Conservation (phyloP, 2,797 vertebrate genomes). For the Perodicticus potto region DNA sequence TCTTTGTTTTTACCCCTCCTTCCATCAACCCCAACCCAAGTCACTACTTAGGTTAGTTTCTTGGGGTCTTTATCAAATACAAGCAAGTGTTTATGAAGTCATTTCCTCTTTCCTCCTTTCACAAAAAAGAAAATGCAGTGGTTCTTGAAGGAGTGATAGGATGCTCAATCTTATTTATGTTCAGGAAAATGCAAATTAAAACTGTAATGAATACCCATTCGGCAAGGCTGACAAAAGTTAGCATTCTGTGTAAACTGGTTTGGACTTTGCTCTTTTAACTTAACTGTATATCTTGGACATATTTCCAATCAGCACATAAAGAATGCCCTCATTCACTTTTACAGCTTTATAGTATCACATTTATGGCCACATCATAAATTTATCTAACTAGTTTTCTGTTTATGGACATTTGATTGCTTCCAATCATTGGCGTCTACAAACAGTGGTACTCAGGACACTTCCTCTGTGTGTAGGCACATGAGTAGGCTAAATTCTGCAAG, state of each 20-base stretch:
- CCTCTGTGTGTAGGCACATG: neutral
- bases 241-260: neutral
- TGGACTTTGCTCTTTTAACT: slow-evolving; percentile 26
- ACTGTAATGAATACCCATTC: fast-evolving
- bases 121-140: slow-evolving; percentile 15
- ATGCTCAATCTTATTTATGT: neutral
- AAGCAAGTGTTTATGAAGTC: neutral
- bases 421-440: neutral
- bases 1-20: neutral
- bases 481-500: neutral
- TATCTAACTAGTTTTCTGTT: neutral
- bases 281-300: neutral
- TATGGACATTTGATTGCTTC: neutral
- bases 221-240: neutral
- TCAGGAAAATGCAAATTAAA: neutral
- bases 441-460: neutral
- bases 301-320: slow-evolving; percentile 47
- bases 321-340: slow-evolving; percentile 40
- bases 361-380: slow-evolving; percentile 16
- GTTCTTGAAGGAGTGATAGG: neutral
- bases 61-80: neutral
- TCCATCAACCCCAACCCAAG: neutral
- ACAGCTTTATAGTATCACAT: slow-evolving; percentile 49
- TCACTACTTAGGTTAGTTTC: neutral
- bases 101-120: neutral